phyloP scores from a whole-genome alignment of 1,140 invertebrate species.

The Pectinophora gossypiella region DNA sequence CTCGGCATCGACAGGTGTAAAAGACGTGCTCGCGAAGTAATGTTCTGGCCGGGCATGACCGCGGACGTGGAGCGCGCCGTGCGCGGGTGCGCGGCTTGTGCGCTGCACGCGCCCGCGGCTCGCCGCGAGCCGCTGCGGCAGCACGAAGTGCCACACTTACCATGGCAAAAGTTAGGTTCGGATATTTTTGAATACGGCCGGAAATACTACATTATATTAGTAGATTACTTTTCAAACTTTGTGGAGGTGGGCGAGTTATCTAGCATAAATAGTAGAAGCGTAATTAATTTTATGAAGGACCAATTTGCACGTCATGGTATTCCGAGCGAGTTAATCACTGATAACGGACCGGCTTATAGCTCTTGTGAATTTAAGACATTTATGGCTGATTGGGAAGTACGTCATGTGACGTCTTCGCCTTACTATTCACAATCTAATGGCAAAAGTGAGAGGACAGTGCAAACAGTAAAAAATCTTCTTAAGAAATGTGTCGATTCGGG shows the following conservation, averaged over 20 bases:
- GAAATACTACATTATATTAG: conserved; percentile 25
- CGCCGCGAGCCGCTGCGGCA: conserved; percentile 30
- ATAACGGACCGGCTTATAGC: conserved; percentile 48
- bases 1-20: conserved; percentile 37
- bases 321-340: conserved; percentile 43
- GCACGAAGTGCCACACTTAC: conserved; percentile 23
- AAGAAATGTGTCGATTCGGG: too few relatives aligned
- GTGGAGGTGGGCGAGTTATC: conserved; percentile 19
- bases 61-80: conserved; percentile 36
- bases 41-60: conserved; percentile 53
- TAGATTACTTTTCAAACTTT: conserved; percentile 32
- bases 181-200: conserved; percentile 37
- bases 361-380: too few relatives aligned
- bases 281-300: conserved; percentile 18
- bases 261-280: conserved; percentile 3
- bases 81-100: conserved; percentile 23
- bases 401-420: too few relatives aligned
- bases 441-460: too few relatives aligned
- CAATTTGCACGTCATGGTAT: conserved; percentile 56
- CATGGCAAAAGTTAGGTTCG: conserved; percentile 38
- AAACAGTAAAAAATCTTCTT: too few relatives aligned
- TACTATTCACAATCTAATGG: too few relatives aligned
- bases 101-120: conserved; percentile 11
- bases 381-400: too few relatives aligned
- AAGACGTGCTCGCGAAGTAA: conserved; percentile 35